Conservation (phyloP, 2,113 vertebrate species). For the Poeciliopsis prolifica region DNA sequence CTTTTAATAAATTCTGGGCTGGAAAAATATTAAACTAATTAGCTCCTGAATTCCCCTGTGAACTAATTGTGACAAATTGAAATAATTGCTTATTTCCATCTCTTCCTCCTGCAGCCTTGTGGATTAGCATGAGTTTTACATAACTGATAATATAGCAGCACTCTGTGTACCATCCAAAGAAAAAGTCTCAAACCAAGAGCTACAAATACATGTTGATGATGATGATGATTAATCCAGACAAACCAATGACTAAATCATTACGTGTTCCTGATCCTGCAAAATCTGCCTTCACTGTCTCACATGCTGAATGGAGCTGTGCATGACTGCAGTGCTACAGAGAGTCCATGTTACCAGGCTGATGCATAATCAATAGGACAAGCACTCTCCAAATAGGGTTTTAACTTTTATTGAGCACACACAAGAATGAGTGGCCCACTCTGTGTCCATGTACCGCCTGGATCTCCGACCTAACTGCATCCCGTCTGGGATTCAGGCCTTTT, state of each 20-base stretch:
- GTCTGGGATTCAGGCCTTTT: constrained; percentile 27
- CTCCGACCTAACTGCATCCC: constrained; percentile 33
- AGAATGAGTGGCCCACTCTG: constrained; percentile 37
- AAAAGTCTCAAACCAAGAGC: constrained; percentile 5
- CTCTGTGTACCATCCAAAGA: background rate
- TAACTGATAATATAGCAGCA: too few relatives aligned
- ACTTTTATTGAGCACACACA: constrained; percentile 62
- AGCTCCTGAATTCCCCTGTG: too few relatives aligned
- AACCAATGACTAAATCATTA: constrained; percentile 62
- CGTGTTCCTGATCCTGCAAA: constrained; percentile 12
- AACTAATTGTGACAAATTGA: too few relatives aligned
- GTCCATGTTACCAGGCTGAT: constrained; percentile 53
- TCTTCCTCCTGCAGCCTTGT: too few relatives aligned
- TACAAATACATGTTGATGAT: constrained; percentile 31
- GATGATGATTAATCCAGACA: constrained; percentile 53
- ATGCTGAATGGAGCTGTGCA: constrained; percentile 27
- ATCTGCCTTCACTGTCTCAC: constrained; percentile 24
- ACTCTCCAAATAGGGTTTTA: constrained; percentile 65
- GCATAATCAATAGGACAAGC: constrained; percentile 75
- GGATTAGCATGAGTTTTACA: too few relatives aligned
- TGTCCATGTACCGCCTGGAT: constrained; percentile 19
- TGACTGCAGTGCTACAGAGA: constrained; percentile 48
- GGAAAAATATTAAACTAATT: background rate
- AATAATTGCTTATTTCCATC: too few relatives aligned
- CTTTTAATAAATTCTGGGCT: background rate